Evolutionary conservation across 2,888 invertebrate genomes (phyloP).

Genomic region (Athripsodes cinereus): DNA sequence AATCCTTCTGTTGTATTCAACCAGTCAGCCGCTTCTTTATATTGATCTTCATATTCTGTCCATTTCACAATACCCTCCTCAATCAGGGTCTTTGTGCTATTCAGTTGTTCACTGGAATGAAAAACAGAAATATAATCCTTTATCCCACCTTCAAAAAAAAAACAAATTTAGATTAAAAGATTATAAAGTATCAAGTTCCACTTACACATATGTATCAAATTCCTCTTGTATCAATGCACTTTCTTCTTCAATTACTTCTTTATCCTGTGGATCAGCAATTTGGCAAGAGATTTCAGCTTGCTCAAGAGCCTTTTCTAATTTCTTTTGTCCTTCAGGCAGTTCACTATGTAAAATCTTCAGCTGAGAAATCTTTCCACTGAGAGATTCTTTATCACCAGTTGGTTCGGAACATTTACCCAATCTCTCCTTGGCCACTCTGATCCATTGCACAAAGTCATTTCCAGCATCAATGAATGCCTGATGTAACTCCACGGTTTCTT

Average conservation of each 20-base stretch:
- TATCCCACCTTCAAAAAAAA: no score
- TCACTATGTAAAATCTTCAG: slow-evolving; percentile 80
- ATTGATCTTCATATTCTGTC: slow-evolving; percentile 92
- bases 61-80: slow-evolving; percentile 89
- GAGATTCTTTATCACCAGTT: slow-evolving; percentile 83
- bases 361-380: slow-evolving; percentile 81
- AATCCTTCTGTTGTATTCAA: slow-evolving; percentile 80
- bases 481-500: slow-evolving; percentile 84
- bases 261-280: slow-evolving; percentile 77
- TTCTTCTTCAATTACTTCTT: slow-evolving; percentile 88
- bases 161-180: neutral
- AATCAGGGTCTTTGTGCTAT: slow-evolving; percentile 71
- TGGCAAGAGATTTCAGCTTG: slow-evolving; percentile 83
- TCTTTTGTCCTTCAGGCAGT: slow-evolving; percentile 74
- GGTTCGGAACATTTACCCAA: slow-evolving; percentile 89
- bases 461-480: slow-evolving; percentile 90
- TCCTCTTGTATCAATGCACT: slow-evolving; percentile 86
- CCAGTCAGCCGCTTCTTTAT: slow-evolving; percentile 85
- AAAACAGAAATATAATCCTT: slow-evolving; percentile 1
- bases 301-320: slow-evolving; percentile 74
- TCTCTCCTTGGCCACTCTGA: slow-evolving; percentile 83
- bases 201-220: slow-evolving; percentile 76
- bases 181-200: slow-evolving; percentile 29
- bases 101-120: slow-evolving; percentile 61
- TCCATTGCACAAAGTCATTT: slow-evolving; percentile 89